Conservation (phyloP, 2,888 invertebrate species). For the Volucella inflata region DNA sequence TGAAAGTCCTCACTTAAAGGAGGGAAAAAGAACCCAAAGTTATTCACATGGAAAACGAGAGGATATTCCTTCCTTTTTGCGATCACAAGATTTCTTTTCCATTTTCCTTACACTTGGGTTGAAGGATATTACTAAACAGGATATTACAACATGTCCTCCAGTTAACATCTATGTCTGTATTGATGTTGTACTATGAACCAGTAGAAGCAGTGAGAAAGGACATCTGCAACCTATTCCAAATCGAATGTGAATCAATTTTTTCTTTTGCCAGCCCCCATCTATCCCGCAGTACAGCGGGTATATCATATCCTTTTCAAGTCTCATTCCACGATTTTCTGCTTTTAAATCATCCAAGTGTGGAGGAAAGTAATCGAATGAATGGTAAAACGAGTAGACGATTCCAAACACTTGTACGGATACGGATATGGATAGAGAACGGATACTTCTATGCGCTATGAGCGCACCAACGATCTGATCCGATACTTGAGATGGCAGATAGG, state of each 20-base stretch:
- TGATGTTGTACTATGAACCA: background rate
- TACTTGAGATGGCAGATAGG: constrained; percentile 37
- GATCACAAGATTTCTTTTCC: constrained; percentile 11
- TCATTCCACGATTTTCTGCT: constrained; percentile 20
- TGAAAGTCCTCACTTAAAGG: too few relatives aligned
- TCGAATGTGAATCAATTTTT: constrained; percentile 60
- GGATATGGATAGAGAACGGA: background rate
- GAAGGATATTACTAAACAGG: constrained; percentile 61
- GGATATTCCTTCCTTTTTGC: constrained; percentile 37
- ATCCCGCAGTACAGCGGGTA: background rate
- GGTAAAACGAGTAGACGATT: background rate
- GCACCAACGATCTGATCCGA: constrained; percentile 4
- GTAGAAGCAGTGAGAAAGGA: constrained; percentile 44
- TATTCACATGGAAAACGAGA: constrained; percentile 24
- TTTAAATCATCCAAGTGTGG: constrained; percentile 42
- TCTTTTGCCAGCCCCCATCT: background rate
- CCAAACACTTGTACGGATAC: background rate
- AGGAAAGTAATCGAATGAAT: constrained; percentile 45
- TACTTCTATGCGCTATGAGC: background rate
- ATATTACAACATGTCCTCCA: constrained; percentile 61
- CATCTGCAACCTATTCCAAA: constrained; percentile 68
- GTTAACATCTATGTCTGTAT: constrained; percentile 21
- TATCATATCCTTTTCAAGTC: constrained; percentile 28
- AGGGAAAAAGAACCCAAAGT: background rate
- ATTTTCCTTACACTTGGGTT: constrained; percentile 46